These are phyloP conservation scores for Anguilla pacifica DNA, from an alignment of 2,797 vertebrate species.

Conservation along the genomic window DNA sequence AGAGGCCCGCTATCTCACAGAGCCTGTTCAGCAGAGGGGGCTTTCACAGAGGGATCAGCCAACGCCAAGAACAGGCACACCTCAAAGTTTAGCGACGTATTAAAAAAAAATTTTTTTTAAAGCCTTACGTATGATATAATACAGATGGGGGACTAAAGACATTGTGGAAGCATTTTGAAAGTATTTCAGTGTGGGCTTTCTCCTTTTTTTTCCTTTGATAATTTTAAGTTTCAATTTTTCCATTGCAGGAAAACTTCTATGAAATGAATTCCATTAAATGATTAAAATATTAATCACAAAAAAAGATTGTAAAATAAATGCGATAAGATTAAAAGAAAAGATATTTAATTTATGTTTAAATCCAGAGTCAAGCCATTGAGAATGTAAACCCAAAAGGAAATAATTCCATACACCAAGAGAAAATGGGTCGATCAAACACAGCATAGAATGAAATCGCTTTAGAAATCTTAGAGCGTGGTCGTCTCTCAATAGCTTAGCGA, in stretches of 20 bases:
- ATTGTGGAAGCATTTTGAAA: background rate
- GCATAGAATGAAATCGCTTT: constrained; percentile 2
- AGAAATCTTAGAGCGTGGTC: background rate
- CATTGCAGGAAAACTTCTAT: background rate
- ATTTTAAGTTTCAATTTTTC: background rate
- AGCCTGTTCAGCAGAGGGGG: constrained; percentile 70
- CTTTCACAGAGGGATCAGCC: constrained; percentile 73
- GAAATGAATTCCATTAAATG: background rate
- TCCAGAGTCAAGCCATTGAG: background rate
- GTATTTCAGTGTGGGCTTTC: background rate
- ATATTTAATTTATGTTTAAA: background rate
- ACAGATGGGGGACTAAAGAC: background rate
- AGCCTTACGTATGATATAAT: background rate
- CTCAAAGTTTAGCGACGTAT: constrained; percentile 77
- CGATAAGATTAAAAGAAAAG: background rate
- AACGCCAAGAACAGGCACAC: constrained; percentile 67
- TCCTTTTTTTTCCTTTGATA: background rate
- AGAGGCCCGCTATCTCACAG: constrained; percentile 77
- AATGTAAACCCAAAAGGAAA: background rate
- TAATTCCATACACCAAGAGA: background rate
- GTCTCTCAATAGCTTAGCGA: constrained; percentile 11
- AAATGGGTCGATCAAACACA: background rate
- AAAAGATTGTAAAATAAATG: background rate
- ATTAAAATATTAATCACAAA: background rate
- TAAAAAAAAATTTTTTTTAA: constrained; percentile 53